phyloP scores from a whole-genome alignment of 64 coral and sea anemone genomes.

The Exaiptasia diaphana region DNA sequence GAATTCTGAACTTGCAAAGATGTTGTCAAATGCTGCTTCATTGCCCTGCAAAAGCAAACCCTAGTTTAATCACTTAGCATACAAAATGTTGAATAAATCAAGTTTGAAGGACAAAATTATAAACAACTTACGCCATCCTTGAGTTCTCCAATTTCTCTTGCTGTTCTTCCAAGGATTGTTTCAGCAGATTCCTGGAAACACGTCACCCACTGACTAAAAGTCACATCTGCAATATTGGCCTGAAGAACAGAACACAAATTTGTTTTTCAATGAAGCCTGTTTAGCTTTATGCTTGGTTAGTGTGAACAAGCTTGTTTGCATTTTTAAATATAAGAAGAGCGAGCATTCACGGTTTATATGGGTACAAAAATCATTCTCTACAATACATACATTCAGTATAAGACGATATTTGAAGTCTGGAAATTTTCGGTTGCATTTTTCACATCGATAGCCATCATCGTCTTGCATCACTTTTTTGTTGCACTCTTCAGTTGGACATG shows the following conservation, averaged over 20 bases:
- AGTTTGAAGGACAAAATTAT: background rate
- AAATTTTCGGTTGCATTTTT: conserved; percentile 81
- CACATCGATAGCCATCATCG: conserved; percentile 78
- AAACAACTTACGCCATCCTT: conserved; percentile 53
- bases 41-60: conserved; percentile 29
- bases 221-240: conserved; percentile 82
- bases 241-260: conserved; percentile 25
- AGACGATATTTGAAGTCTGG: conserved; percentile 88
- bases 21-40: conserved; percentile 70
- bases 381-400: conserved; percentile 56
- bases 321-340: too few relatives aligned
- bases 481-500: conserved; percentile 80
- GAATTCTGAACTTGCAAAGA: conserved; percentile 65
- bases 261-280: background rate
- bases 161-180: conserved; percentile 48
- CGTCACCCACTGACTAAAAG: conserved; percentile 87
- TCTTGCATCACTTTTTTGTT: conserved; percentile 99
- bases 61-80: background rate
- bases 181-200: conserved; percentile 96
- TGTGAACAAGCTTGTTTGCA: too few relatives aligned
- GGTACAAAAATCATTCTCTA: background rate
- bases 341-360: too few relatives aligned
- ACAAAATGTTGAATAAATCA: background rate
- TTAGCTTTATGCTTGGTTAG: too few relatives aligned
- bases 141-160: conserved; percentile 70